Evolutionary conservation across 2,797 vertebrate genomes (phyloP), one percentile per base, ranked within the genome.

Genomic region (Anniella stebbinsi): DNA sequence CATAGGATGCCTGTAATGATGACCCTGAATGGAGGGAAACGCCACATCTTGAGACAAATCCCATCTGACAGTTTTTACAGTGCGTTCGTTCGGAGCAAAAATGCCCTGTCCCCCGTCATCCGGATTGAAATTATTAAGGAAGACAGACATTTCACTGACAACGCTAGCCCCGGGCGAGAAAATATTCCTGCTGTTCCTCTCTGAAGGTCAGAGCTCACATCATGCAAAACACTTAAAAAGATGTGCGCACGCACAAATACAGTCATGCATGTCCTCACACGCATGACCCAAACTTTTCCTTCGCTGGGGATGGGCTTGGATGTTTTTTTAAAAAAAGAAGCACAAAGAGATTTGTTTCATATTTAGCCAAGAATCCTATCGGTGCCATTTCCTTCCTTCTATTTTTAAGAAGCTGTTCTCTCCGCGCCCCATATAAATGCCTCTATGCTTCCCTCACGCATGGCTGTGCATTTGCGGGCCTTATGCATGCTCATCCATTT

Each of bases 81-180:
- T 96, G 91, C 92, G 94, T 96, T 96, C 94, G 94, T 95, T 96
- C 90, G 88, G 94, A 96, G 95, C 96, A 95, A 96, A 80, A 97
- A 97, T 96, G 94, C 95, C 95, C 94, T 93, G 95, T 96, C 94
- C 94, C 90, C 93, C 96, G 96, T 95, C 95, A 97, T 94, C 95
- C 95, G 82, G 94, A 95, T 96, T 97, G 96, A 97, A 97, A 97
- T 96, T 96, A 96, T 96, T 95, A 97, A 96, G 96, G 91, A 93
- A 96, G 96, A 96, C 94, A 96, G 94, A 97, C 95, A 94, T 96
- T 96, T 95, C 92, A 92, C 94, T 96, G 93, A 96, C 94, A 96
- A 93, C 91, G 80, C 92, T 94, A 90, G 93, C 96, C 96, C 93
- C 89, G 0, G 92, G 96, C 96, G 86, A 89, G 90, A 86, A 95